These are phyloP conservation scores for Engystomops pustulosus DNA, from an alignment of 2,113 vertebrate genomes.

Conservation along the genomic window DNA sequence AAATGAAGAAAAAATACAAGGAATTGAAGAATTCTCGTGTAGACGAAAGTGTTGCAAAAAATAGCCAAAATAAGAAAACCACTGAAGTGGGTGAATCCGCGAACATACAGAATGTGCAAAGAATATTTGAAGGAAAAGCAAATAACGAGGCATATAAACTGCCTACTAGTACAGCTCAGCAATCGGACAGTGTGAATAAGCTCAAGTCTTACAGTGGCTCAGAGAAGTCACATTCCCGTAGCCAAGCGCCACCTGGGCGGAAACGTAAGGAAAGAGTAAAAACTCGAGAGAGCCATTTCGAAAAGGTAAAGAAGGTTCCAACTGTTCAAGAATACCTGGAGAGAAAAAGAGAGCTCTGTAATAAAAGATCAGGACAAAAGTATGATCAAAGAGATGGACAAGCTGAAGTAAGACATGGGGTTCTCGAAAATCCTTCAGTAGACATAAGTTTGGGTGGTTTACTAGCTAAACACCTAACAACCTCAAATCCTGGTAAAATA, in stretches of 20 bases:
- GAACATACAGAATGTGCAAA: no score
- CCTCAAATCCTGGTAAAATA: constrained; percentile 58
- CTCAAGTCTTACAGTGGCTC: neutral
- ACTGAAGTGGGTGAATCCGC: neutral
- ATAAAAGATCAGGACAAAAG: constrained; percentile 51
- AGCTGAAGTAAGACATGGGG: constrained; percentile 47
- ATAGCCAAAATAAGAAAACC: neutral
- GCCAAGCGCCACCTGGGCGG: neutral
- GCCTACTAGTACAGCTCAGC: neutral
- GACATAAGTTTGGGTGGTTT: constrained; percentile 60
- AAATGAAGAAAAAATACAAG: neutral
- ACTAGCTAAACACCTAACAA: constrained; percentile 54
- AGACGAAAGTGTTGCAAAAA: neutral
- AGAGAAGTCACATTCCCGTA: neutral
- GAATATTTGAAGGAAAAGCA: neutral
- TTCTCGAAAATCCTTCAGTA: constrained; percentile 59
- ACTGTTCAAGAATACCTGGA: constrained; percentile 64
- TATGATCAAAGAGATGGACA: constrained; percentile 58
- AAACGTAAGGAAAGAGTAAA: neutral
- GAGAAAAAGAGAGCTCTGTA: constrained; percentile 65
- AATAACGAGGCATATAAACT: neutral
- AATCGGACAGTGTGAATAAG: neutral
- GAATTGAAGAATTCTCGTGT: neutral
- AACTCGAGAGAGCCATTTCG: neutral
- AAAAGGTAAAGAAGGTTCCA: constrained; percentile 51